These are phyloP conservation scores for Autographa pulchrina DNA, from an alignment of 2,888 invertebrate species.

Conservation along the genomic window DNA sequence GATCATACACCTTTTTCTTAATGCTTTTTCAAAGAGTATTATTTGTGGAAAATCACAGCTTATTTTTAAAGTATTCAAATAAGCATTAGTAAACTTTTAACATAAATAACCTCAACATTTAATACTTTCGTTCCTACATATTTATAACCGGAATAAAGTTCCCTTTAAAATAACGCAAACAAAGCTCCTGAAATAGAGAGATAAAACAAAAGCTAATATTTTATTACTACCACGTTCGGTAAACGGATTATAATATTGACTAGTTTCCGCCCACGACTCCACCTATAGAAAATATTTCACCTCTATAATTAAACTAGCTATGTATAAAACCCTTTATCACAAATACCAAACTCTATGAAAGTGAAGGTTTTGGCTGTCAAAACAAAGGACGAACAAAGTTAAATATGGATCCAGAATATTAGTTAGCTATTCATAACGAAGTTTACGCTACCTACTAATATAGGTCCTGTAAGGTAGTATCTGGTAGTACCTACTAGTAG, in stretches of 20 bases:
- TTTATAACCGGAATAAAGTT: background rate
- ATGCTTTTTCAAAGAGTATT: too few species aligned
- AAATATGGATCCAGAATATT: background rate
- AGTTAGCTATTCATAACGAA: too few species aligned
- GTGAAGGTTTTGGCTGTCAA: background rate
- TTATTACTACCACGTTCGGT: constrained; percentile 4
- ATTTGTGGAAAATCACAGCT: too few species aligned
- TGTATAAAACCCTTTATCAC: background rate
- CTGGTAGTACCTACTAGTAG: too few species aligned
- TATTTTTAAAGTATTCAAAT: too few species aligned
- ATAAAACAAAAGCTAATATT: constrained; percentile 1
- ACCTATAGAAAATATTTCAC: background rate
- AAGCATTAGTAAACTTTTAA: too few species aligned
- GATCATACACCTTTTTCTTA: background rate
- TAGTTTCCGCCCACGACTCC: background rate
- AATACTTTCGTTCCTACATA: too few species aligned
- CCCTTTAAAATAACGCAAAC: background rate
- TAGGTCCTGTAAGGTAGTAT: too few species aligned
- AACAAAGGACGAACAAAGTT: background rate
- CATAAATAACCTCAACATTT: too few species aligned
- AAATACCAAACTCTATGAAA: background rate
- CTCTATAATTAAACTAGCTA: background rate
- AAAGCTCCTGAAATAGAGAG: background rate
- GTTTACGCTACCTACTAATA: too few species aligned
- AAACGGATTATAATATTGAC: background rate